Evolutionary conservation across 2,113 vertebrate genomes (phyloP).

Genomic region (Corythaeola cristata): DNA sequence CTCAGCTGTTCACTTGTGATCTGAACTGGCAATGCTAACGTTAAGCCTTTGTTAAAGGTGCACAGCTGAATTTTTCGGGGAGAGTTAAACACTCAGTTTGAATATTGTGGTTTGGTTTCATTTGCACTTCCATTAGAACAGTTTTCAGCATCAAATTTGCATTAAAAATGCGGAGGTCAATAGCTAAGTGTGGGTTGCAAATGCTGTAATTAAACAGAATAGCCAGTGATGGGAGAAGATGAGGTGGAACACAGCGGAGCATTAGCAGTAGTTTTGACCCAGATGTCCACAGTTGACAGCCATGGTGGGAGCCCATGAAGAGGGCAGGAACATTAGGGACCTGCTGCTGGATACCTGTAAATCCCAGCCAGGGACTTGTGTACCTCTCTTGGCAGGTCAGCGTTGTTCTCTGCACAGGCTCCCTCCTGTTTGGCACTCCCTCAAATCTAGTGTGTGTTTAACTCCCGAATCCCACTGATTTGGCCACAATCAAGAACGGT

Average conservation of each 20-base stretch:
- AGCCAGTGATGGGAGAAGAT: background rate
- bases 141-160: background rate
- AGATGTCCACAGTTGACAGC: rapidly evolving
- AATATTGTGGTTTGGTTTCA: background rate
- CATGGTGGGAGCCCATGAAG: background rate
- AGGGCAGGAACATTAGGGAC: background rate
- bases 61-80: background rate
- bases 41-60: background rate
- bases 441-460: rapidly evolving
- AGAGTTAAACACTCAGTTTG: background rate
- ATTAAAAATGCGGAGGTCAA: background rate
- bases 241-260: background rate
- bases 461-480: background rate
- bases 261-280: background rate
- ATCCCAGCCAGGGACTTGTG: background rate
- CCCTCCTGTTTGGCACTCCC: background rate
- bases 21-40: background rate
- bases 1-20: background rate
- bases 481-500: background rate
- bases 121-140: background rate
- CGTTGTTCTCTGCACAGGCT: too few relatives aligned
- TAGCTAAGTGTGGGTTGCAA: background rate
- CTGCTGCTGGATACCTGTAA: background rate
- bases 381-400: too few relatives aligned
- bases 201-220: background rate